Base-by-base conservation (phyloP, 2,888 invertebrate genomes). In the Lasioglossum oenotherae region DNA sequence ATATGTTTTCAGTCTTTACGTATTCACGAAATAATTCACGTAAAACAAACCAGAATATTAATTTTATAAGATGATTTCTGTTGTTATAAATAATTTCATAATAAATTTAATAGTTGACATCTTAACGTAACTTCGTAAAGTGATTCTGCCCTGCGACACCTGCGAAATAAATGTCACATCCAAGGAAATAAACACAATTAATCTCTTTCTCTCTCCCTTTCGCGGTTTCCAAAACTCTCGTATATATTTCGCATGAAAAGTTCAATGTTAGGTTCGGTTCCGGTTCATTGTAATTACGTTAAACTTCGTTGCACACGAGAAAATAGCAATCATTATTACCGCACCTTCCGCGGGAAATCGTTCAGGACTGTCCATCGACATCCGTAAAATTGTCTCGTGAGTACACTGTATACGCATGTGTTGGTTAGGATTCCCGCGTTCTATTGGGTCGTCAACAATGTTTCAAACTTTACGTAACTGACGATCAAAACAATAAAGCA, bases 301-400 rank as follows among this genome's bases (percentile, higher is more conserved):
- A 84, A 80, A 84, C 81, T 35, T 84, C 72, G 78, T 53, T 83
- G 79, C 79, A 81, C 86, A 87, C 57, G 60, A 78, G 57, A 73
- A 84, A 89, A 81, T 78, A 75, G 10, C 77, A 60, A 81, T 81
- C 69, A 74, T 89, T 88, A 83, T 89, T 86, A 78, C 82, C 80
- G 23, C 80, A 86, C 86, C 86, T 86, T 69, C 46, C 78, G 60
- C 82, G 78, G 73, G 69, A 86, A 76, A 78, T 67, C 60, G 35
- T 67, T 72, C 41, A 71, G 16, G 27, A 60, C 16, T 16, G 46
- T 35, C 35, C 0, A 72, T 27, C 74, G 57, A 69, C 27, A 38
- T 27, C 67, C 75, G 72, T 38, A 73, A 64, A 78, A 73, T 35
- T 23, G 19, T 60, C 35, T 38, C 27, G 53, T 31, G 1, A n/a